Evolutionary conservation across 2,113 vertebrate genomes (phyloP), one percentile per base, ranked within the genome.

Genomic region (Neogale vison): DNA sequence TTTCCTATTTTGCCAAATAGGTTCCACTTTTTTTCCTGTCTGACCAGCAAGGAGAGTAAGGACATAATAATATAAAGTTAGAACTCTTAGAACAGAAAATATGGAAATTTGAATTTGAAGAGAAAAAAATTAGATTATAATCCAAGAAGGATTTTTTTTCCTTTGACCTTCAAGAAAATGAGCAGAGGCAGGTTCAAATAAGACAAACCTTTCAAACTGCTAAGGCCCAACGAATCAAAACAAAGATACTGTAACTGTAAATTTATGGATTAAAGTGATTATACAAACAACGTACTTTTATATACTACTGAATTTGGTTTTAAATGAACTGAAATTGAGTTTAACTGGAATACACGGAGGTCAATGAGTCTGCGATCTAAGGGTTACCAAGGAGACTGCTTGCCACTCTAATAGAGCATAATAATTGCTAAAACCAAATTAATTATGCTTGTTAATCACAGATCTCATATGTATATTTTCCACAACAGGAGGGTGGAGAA

Each of bases 391-490:
- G 59, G 77, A 93, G 59, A 95, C 23, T 63, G 29, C 7, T 63
- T 90, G 65, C 39, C 85, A 7, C 83, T 47, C 82, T 88, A 90
- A 83, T 0, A 79, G n/a, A 95, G 71, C 3, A 90, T 7, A 96
- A 39, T 83, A 91, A 96, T 29, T 95, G 21, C 47, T 93, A 24
- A 88, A 93, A 88, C 39, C 71, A 88, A 97, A 96, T 77, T 90
- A 94, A 92, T 82, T 93, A 90, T 82, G 74, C 72, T 91, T 71
- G 14, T 57, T 94, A 92, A 94, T 91, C 76, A 93, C 55, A 92
- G 36, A 67, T 72, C 31, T 63, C 79, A 69, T 72, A 94, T 69
- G 39, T 82, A 57, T 76, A 90, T 93, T 94, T 94, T 79, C 74
- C 29, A 80, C 39, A 69, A 96, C 52, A 88, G 47, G 7, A 71